phyloP scores from a whole-genome alignment of 2,888 invertebrate genomes.

The Nephrotoma appendiculata region DNA sequence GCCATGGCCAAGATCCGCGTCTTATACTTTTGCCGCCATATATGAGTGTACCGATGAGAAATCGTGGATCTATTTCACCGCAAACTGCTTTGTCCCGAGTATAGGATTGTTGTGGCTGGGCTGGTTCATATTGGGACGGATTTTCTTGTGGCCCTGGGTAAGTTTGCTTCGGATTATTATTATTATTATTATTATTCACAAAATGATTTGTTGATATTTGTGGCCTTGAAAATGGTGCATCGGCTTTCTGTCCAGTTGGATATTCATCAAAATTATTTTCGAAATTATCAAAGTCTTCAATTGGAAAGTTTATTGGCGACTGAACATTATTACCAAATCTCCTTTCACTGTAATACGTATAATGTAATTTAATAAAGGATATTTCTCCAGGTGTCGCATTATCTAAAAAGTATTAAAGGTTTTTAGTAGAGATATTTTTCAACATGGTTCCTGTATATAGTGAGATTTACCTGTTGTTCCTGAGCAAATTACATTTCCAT shows the following conservation, averaged over 20 bases:
- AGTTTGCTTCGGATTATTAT: not conserved
- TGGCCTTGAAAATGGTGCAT: not conserved
- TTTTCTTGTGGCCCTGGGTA: not conserved
- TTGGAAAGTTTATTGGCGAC: not conserved
- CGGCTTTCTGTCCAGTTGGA: not conserved
- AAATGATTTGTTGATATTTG: not conserved
- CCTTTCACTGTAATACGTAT: not conserved
- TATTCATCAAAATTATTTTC: not conserved
- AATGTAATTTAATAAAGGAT: not conserved
- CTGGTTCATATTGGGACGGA: not conserved
- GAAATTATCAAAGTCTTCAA: not conserved
- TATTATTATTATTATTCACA: too few relatives aligned
- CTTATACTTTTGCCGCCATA: constrained; percentile 19
- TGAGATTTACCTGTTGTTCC: constrained; percentile 37
- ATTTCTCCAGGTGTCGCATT: not conserved
- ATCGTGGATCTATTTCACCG: not conserved
- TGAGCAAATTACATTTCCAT: constrained; percentile 40
- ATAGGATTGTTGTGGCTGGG: not conserved
- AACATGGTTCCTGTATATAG: not conserved
- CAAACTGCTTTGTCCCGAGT: not conserved
- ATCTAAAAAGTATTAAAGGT: not conserved
- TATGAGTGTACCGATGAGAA: constrained; percentile 15
- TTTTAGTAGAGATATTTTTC: not conserved
- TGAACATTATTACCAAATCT: not conserved
- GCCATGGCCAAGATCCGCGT: constrained; percentile 52